These are phyloP conservation scores for Gopherus evgoodei DNA, from an alignment of 2,113 vertebrate genomes.

Conservation along the genomic window DNA sequence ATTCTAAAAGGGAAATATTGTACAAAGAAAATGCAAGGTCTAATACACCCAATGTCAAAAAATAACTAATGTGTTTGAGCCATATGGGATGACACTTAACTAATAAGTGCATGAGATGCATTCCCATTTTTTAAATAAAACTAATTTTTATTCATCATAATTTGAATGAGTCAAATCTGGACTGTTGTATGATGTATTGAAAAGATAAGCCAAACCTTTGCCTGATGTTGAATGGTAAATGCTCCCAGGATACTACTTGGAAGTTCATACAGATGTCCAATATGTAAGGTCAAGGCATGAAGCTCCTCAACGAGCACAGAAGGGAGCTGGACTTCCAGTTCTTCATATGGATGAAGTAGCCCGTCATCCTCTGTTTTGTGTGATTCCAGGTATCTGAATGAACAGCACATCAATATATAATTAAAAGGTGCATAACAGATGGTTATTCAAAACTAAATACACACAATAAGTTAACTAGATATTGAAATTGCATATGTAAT, in stretches of 20 bases:
- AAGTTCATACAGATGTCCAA: conserved; percentile 88
- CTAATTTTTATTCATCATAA: not conserved
- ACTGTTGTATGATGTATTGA: not conserved
- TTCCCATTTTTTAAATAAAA: not conserved
- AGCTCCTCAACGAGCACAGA: conserved; percentile 91
- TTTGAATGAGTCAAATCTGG: not conserved
- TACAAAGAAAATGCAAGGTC: not conserved
- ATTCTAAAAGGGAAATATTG: not conserved
- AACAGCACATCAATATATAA: not conserved
- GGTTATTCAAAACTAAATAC: not conserved
- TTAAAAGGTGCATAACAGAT: not conserved
- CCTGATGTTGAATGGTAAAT: conserved; percentile 89
- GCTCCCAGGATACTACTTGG: conserved; percentile 83
- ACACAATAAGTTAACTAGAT: not conserved
- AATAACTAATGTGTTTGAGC: not conserved
- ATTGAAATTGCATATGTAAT: not conserved
- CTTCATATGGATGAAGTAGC: conserved; percentile 82
- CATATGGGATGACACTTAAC: not conserved
- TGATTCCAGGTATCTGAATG: conserved; percentile 84
- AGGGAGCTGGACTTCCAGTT: conserved; percentile 86
- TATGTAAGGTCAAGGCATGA: conserved; percentile 84
- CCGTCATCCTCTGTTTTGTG: conserved; percentile 63
- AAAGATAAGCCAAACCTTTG: conserved; percentile 82
- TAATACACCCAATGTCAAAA: not conserved
- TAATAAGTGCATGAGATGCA: not conserved